phyloP scores from a whole-genome alignment of 1,140 invertebrate genomes.

The Heliconius eleuchia region DNA sequence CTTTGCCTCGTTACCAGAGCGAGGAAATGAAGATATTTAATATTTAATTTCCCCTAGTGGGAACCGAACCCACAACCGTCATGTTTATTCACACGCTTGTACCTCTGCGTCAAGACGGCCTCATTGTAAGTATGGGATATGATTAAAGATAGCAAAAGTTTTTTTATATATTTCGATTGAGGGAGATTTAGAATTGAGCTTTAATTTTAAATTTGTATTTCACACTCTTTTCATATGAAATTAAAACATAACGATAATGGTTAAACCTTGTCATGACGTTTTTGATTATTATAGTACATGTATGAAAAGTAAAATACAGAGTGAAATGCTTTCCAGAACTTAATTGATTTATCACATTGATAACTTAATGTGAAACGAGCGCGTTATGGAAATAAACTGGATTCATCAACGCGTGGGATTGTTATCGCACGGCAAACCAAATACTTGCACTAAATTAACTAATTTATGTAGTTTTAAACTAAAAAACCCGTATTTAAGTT shows the following conservation, averaged over 20 bases:
- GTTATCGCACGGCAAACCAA: slow-evolving; percentile 35
- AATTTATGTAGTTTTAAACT: slow-evolving; percentile 19
- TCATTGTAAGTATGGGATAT: no score
- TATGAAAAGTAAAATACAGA: neutral
- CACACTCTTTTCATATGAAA: neutral
- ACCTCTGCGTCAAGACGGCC: no score
- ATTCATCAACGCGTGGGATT: slow-evolving; percentile 29
- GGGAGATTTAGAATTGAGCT: no score
- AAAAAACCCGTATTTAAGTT: neutral
- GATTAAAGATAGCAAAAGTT: no score
- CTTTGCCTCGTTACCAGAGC: no score
- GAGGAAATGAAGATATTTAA: no score
- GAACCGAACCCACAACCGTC: no score
- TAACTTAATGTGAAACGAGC: slow-evolving; percentile 21
- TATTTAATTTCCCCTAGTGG: no score
- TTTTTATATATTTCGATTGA: no score
- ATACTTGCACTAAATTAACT: slow-evolving; percentile 31
- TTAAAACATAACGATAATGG: neutral
- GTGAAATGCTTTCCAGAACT: neutral
- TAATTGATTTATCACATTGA: slow-evolving; percentile 22
- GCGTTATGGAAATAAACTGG: slow-evolving; percentile 34
- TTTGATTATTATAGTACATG: neutral
- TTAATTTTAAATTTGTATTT: neutral
- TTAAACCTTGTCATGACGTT: neutral
- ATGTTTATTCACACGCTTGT: no score